Conservation (phyloP, 2,113 vertebrate species). For the Trichomycterus rosablanca region DNA sequence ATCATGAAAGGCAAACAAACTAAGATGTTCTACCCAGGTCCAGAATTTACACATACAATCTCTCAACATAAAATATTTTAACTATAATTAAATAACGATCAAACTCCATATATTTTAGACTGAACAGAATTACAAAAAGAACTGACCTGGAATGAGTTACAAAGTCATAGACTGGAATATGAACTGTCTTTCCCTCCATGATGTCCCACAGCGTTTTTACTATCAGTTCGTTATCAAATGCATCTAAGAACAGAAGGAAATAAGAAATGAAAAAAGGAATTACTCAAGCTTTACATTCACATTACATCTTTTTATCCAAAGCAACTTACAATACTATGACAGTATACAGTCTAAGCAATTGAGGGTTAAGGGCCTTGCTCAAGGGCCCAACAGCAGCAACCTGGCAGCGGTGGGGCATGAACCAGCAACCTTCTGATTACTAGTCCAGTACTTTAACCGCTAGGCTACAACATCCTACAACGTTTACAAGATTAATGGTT, state of each 20-base stretch:
- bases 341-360: too few relatives aligned
- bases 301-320: too few relatives aligned
- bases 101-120: background rate
- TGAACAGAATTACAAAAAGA: background rate
- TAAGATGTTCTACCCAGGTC: background rate
- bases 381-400: too few relatives aligned
- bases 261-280: background rate
- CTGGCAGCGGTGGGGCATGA: too few relatives aligned
- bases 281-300: background rate
- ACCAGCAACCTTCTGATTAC: too few relatives aligned
- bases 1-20: constrained; percentile 6
- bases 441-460: too few relatives aligned
- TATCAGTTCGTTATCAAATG: constrained; percentile 91
- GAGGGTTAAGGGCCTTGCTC: too few relatives aligned
- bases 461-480: too few relatives aligned
- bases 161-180: constrained; percentile 93
- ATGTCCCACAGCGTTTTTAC: constrained; percentile 82
- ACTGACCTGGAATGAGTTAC: constrained; percentile 87
- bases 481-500: too few relatives aligned
- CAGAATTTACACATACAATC: too few relatives aligned
- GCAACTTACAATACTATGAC: too few relatives aligned
- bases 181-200: constrained; percentile 82
- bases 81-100: background rate
- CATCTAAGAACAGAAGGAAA: constrained; percentile 66
- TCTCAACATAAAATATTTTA: background rate